A percentile compares a stretch with the other conserved stretches of the same genome.
Conservation (phyloP, 2,113 vertebrate genomes). For the Seriola aureovittata region DNA sequence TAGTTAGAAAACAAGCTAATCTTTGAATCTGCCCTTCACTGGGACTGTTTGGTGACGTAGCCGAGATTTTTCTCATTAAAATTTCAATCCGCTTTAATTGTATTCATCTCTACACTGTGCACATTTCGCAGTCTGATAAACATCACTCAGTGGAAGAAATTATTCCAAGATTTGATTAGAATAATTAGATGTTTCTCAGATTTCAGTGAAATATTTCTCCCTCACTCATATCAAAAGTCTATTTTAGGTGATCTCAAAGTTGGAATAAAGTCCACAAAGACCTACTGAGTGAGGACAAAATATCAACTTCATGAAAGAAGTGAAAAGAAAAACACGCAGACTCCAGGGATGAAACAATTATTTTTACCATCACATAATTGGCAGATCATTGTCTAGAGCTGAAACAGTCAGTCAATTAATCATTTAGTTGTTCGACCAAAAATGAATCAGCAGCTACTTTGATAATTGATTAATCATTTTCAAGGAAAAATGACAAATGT, state of each 20-base stretch:
- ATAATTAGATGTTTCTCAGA: constrained; percentile 11
- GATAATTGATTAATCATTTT: too few relatives aligned
- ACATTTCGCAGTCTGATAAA: constrained; percentile 29
- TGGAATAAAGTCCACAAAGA: neutral
- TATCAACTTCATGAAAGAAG: neutral
- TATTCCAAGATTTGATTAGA: constrained; percentile 32
- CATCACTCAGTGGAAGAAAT: constrained; percentile 15
- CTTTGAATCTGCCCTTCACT: constrained; percentile 29
- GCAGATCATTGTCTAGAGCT: neutral
- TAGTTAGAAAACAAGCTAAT: constrained; percentile 44
- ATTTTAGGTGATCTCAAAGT: neutral
- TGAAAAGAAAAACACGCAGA: neutral
- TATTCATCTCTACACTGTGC: constrained; percentile 18
- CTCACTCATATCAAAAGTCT: neutral
- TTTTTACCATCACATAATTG: neutral
- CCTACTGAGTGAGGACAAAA: neutral
- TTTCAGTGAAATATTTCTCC: constrained; percentile 16
- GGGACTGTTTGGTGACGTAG: constrained; percentile 32
- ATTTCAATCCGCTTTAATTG: constrained; percentile 47
- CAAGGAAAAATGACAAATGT: too few relatives aligned
- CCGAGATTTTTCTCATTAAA: constrained; percentile 41
- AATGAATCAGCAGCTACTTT: too few relatives aligned
- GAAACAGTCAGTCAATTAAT: too few relatives aligned
- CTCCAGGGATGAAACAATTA: neutral
- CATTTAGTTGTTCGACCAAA: too few relatives aligned